These are phyloP conservation scores for Hippocampus comes DNA, from an alignment of 2,113 vertebrate genomes.

Conservation along the genomic window DNA sequence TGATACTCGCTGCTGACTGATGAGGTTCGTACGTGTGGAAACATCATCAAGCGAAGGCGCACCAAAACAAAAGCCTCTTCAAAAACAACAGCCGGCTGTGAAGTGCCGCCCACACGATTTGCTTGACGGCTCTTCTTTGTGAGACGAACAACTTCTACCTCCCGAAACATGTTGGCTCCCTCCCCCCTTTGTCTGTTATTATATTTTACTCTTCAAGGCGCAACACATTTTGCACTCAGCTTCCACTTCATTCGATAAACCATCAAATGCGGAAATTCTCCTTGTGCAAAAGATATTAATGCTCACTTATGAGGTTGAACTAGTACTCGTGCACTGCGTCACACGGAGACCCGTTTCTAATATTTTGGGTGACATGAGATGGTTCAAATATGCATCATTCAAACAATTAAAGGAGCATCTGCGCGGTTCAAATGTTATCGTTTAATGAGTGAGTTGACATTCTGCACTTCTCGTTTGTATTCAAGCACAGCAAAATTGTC, in stretches of 20 bases:
- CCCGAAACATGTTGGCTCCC: neutral
- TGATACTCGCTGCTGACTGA: constrained; percentile 1
- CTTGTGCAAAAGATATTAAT: neutral
- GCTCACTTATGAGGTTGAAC: neutral
- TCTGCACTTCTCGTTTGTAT: neutral
- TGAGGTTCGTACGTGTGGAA: constrained; percentile 1
- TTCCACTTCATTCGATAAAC: neutral
- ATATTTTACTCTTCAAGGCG: neutral
- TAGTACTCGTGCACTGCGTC: neutral
- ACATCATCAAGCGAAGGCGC: constrained; percentile 3
- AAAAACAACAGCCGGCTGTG: constrained; percentile 14
- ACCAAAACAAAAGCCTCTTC: constrained; percentile 14
- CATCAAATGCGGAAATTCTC: neutral
- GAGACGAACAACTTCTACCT: neutral
- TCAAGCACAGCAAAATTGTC: neutral
- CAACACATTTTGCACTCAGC: neutral
- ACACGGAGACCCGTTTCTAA: too few species aligned
- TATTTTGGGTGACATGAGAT: too few species aligned
- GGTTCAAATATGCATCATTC: neutral
- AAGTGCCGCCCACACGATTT: constrained; percentile 26
- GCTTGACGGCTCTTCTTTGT: constrained; percentile 28
- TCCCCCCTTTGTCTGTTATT: neutral
- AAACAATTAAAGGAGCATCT: neutral
- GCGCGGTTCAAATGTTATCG: neutral
- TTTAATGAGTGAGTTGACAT: neutral